These are phyloP conservation scores for Oreortyx pictus DNA, from an alignment of 2,797 vertebrate genomes.

Conservation along the genomic window DNA sequence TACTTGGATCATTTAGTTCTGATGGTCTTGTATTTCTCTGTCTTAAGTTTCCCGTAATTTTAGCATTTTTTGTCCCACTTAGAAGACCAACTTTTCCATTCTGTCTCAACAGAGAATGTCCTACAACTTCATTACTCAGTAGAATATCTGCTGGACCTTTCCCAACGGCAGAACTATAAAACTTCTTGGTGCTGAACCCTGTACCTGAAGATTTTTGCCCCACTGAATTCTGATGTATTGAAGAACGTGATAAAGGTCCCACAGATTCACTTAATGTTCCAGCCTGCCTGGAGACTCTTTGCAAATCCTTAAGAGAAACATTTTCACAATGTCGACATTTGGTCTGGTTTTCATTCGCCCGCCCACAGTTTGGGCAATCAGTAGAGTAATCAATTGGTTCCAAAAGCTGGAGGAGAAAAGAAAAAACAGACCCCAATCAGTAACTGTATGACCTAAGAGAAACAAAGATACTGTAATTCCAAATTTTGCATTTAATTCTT, in stretches of 20 bases:
- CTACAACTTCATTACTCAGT: slow-evolving; percentile 78
- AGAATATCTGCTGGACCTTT: slow-evolving; percentile 78
- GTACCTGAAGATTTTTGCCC: slow-evolving; percentile 81
- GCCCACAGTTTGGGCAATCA: slow-evolving; percentile 84
- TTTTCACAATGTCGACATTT: slow-evolving; percentile 85
- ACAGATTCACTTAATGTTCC: slow-evolving; percentile 73
- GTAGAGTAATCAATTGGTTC: slow-evolving; percentile 78
- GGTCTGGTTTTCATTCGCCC: slow-evolving; percentile 82
- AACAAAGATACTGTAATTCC: not conserved
- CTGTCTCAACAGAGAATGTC: slow-evolving; percentile 79
- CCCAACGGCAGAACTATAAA: slow-evolving; percentile 82
- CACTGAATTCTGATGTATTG: slow-evolving; percentile 84
- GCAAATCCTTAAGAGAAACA: slow-evolving; percentile 75
- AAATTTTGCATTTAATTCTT: not conserved
- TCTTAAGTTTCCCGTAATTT: slow-evolving; percentile 80
- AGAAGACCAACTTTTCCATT: slow-evolving; percentile 82
- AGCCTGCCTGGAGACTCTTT: slow-evolving; percentile 78
- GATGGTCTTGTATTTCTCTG: slow-evolving; percentile 78
- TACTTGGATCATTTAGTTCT: slow-evolving; percentile 93
- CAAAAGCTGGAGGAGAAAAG: slow-evolving; percentile 74
- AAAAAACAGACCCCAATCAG: not conserved
- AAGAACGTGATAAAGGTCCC: slow-evolving; percentile 83
- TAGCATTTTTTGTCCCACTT: slow-evolving; percentile 77
- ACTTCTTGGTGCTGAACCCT: slow-evolving; percentile 82
- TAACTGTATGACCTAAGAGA: not conserved